phyloP scores from a whole-genome alignment of 2,888 invertebrate species.

The Drosophila setosimentum region DNA sequence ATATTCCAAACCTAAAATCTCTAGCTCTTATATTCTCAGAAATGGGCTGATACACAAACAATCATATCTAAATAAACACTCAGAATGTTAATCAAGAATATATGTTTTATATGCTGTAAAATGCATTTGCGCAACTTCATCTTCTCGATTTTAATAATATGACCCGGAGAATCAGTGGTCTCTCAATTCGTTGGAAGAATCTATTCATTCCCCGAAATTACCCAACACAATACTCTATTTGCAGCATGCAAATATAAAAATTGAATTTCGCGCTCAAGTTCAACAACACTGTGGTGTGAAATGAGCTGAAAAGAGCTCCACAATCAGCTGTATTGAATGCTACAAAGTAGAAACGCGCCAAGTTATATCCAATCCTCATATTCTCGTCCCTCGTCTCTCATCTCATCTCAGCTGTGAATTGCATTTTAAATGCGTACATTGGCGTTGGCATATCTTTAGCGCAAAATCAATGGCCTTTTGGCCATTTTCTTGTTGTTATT shows the following conservation, averaged over 20 bases:
- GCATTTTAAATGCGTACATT: slow-evolving; percentile 40
- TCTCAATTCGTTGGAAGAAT: background rate
- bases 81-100: background rate
- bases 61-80: background rate
- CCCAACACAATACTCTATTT: background rate
- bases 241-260: background rate
- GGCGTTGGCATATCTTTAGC: slow-evolving; percentile 12
- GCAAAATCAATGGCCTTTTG: slow-evolving; percentile 41
- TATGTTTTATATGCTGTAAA: background rate
- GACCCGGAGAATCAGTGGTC: background rate
- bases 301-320: background rate
- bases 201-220: background rate
- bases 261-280: background rate
- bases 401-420: slow-evolving; percentile 4
- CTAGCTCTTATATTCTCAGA: background rate
- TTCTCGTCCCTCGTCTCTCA: background rate
- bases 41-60: background rate
- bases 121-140: background rate
- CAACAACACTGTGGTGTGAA: background rate
- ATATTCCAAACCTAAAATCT: background rate
- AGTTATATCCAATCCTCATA: background rate
- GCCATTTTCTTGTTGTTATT: background rate
- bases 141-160: background rate
- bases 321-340: background rate
- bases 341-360: background rate